Evolutionary conservation across 2,888 invertebrate species (phyloP), one percentile per base, ranked within the genome.

Genomic region (Melangyna quadrimaculata): DNA sequence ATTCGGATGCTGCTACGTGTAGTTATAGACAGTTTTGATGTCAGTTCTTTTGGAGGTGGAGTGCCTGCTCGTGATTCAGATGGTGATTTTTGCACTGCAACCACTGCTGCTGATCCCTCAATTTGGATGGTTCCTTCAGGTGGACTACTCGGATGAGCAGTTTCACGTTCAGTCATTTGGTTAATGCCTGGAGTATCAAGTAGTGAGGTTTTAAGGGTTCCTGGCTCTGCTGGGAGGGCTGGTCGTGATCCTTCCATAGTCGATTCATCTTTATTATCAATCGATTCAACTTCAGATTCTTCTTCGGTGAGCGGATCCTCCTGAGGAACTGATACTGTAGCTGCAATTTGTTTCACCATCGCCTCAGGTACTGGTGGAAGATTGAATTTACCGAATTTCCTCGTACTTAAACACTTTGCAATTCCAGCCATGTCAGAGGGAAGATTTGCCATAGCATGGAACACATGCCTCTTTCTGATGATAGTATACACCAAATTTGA

Each of bases 401-500:
- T 90, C 0, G 90, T 91, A 87, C 91, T 92, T n/a, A 92, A 88
- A 79, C 92, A 92, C 80, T 92, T 92, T 27, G 91, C 88, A 89
- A 99, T 99, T 87, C 98, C 96, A 29, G 95, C 94, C 92, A 97
- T 96, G 92, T 99, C 99, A 81, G 97, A 96, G 8, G 99, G 98
- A 88, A 99, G 93, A 93, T 99, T 99, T n/a, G 99, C 98, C 89
- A 99, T 93, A 87, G 97, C 95, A 93, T 99, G 99, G 93, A 99
- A 99, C 78, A 99, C 98, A 91, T 97, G 97, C n/a, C 99, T 94
- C 92, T 99, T 99, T 69, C 99, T 95, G 89, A 99, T 99, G 88
- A 99, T 99, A 0, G 99, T 99, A 93, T 99, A 99, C 32, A 99
- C 98, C 89, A 99, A 94, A 93, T 99, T 99, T 1, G 99, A 97